Percentiles rank a stretch among this genome's conserved stretches.
These are phyloP conservation scores for Tetramorium bicarinatum DNA, from an alignment of 2,888 invertebrate species.

Conservation along the genomic window DNA sequence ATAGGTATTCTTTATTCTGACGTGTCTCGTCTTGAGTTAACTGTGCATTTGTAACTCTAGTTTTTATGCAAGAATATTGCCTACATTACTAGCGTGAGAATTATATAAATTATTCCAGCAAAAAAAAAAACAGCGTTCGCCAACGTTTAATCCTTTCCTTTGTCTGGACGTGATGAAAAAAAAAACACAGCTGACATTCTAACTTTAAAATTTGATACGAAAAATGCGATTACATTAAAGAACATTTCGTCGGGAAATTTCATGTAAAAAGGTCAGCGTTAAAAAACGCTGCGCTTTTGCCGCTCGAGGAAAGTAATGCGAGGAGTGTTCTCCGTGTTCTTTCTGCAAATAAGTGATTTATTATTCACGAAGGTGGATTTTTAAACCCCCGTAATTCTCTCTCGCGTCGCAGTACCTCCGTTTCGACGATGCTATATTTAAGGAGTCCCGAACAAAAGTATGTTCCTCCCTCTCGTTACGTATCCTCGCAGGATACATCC, in stretches of 20 bases:
- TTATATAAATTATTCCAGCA: constrained; percentile 2
- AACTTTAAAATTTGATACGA: background rate
- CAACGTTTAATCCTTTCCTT: background rate
- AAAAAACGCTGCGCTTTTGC: background rate
- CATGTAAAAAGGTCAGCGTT: background rate
- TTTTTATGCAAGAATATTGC: background rate
- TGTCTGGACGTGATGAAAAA: background rate
- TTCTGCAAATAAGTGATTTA: background rate
- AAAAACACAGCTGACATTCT: too few relatives aligned
- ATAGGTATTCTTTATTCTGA: constrained; percentile 26
- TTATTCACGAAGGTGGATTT: constrained; percentile 4
- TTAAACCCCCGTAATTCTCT: background rate
- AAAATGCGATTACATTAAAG: background rate
- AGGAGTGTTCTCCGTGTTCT: background rate
- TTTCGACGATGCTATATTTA: background rate
- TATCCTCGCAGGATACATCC: background rate
- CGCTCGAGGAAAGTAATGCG: background rate
- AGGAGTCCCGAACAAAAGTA: background rate
- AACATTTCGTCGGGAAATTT: background rate
- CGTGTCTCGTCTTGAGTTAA: constrained; percentile 6
- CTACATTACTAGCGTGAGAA: background rate
- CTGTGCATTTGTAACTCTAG: constrained; percentile 11
- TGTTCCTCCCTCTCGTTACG: background rate
- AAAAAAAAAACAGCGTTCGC: background rate
- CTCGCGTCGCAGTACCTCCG: background rate